Evolutionary conservation across 2,113 vertebrate genomes (phyloP).

Genomic region (Lycaon pictus): DNA sequence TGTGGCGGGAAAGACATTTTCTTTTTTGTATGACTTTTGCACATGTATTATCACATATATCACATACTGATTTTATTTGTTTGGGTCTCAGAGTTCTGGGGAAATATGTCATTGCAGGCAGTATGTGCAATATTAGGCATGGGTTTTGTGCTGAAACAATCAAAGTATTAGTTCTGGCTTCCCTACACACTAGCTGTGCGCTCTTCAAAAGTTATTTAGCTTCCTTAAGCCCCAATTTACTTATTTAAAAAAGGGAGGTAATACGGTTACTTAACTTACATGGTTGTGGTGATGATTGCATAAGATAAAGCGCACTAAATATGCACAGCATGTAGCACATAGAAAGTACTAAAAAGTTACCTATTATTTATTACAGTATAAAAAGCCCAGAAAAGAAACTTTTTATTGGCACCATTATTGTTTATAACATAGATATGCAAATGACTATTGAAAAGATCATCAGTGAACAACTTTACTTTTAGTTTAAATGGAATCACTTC

Average conservation of each 20-base stretch:
- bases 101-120: background rate
- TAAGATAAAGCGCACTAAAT: conserved; percentile 22
- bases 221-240: background rate
- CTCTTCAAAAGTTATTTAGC: background rate
- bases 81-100: background rate
- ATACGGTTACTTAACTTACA: background rate
- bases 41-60: background rate
- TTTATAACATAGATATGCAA: conserved; percentile 16
- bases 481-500: conserved; percentile 38
- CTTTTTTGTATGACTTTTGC: background rate
- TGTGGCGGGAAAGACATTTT: conserved; percentile 30
- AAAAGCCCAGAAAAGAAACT: background rate
- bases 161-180: conserved; percentile 8
- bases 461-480: conserved; percentile 2
- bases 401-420: conserved; percentile 41
- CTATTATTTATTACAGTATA: conserved; percentile 11
- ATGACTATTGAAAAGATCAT: background rate
- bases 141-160: background rate
- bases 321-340: background rate
- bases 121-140: background rate
- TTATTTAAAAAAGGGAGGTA: background rate
- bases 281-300: background rate
- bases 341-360: background rate
- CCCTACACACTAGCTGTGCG: background rate
- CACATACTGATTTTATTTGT: background rate